Evolutionary conservation across 2,888 invertebrate genomes (phyloP), one percentile per base, ranked within the genome.

Genomic region (Choreutis nemorana): DNA sequence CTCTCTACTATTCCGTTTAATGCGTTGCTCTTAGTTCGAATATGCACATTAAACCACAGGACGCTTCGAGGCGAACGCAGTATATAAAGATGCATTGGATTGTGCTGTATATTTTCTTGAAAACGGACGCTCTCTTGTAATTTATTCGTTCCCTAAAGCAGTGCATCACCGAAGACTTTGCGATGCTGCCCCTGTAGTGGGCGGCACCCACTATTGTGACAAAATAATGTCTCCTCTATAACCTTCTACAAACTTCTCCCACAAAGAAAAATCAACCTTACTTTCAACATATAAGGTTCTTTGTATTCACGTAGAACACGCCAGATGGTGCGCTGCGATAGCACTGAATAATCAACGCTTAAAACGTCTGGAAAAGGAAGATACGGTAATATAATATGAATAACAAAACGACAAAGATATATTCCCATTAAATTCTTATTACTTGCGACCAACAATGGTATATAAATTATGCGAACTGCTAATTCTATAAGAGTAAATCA

Each of bases 301-400:
- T 47, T 42, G 33, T 40, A 57, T 55, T 60, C 46, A 41, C 41
- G 18, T 34, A 35, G 8, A 40, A 37, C 39, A 29, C 39, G 29
- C 51, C 75, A 78, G 78, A 78, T 77, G 78, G 66, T 63, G 57
- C 56, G 49, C 48, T 43, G 49, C 53, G 75, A 77, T 77, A 75
- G 60, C 65, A 65, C 67, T 71, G 75, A 75, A 78, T 78, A 78
- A 78, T 77, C 78, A 78, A 77, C 77, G 72, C 72, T 75, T 75
- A 71, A 71, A 77, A 75, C 71, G 73, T 72, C 75, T 73, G 68
- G 72, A 73, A 75, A 73, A 70, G 75, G 72, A 77, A 75, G 75
- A 78, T 77, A 75, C 71, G 64, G 70, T 71, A 77, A 77, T 70
- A 70, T 67, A 65, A 73, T 75, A 77, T 77, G 77, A 77, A 78